Evolutionary conservation across 1,140 invertebrate species (phyloP).

Genomic region (Dinoponera quadriceps): DNA sequence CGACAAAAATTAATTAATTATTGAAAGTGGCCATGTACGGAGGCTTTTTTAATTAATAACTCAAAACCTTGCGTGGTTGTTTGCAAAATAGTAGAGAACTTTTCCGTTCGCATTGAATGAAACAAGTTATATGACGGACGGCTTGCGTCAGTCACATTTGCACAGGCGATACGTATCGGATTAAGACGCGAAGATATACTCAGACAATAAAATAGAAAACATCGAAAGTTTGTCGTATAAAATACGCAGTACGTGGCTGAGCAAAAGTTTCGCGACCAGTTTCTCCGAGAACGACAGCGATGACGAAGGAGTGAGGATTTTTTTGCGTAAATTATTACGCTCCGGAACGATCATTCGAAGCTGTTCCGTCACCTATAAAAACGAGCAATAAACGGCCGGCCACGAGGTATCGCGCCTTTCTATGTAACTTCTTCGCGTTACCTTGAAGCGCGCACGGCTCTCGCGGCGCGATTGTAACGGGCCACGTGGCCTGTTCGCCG

Average conservation of each 20-base stretch:
- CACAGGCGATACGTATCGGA: too few species aligned
- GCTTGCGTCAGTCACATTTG: too few species aligned
- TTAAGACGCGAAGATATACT: too few species aligned
- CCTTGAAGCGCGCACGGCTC: constrained; percentile 50
- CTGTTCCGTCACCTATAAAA: constrained; percentile 58
- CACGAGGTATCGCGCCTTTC: constrained; percentile 64
- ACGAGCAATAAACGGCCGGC: constrained; percentile 45
- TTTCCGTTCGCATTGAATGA: too few species aligned
- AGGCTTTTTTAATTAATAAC: too few species aligned
- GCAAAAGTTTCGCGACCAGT: constrained; percentile 55
- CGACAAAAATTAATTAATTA: too few species aligned
- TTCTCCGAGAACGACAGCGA: constrained; percentile 34
- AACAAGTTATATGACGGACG: too few species aligned
- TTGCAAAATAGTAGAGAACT: too few species aligned
- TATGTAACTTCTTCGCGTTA: constrained; percentile 70
- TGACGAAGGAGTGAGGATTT: constrained; percentile 51
- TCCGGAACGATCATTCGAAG: constrained; percentile 48
- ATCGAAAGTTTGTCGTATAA: too few species aligned
- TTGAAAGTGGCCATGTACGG: too few species aligned
- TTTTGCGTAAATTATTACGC: constrained; percentile 67
- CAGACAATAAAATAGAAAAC: too few species aligned
- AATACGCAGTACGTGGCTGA: constrained; percentile 2
- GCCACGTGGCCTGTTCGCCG: constrained; percentile 55
- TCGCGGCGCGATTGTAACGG: constrained; percentile 64
- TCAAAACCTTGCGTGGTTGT: too few species aligned